Base-by-base conservation (phyloP, 2,888 invertebrate genomes). In the Ormyrus thymus region DNA sequence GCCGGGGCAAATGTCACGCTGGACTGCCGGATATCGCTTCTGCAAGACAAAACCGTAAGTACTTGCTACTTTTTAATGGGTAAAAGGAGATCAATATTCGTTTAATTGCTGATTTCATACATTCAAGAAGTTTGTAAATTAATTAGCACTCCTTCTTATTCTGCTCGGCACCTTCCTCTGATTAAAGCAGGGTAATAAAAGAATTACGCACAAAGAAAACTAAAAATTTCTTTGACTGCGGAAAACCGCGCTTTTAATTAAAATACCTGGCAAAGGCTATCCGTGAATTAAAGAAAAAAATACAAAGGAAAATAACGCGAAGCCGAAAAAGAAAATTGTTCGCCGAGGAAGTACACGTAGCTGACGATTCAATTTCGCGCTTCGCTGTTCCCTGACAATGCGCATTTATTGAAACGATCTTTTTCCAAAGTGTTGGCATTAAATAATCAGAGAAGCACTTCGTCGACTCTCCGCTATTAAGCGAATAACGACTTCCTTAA, bases 11-110 rank as follows among this genome's bases (percentile, higher is more conserved):
- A 93, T 79, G 94, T 94, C 62, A 93, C 93, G 86, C 90, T 95
- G 83, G 94, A 95, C 89, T 95, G 95, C 89, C 92, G 93, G 87
- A 95, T 95, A 87, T 94, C 94, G 84, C 91, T 95, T 82, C 91
- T 95, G 68, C 94, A 94, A 88, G 95, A 95, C 90, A 95, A 95
- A 91, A 95, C 94, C 90, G 95, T 95, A 86, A 93, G 64, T 70
- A 29, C 43, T 29, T 4, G 4, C 29, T 29, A 29, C 29, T 4
- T 29, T 29, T 29, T 29, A 29, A 29, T 29, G 29, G 4, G 29
- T 29, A 29, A 29, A 29, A 3, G 29, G 29, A 29, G 29, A 2
- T 4, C 29, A 4, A 29, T 29, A 29, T 29, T 29, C 4, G 29
- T 29, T 29, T 29, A 29, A 29, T 4, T 29, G 29, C 29, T 29